Conservation (phyloP, 37 sponge, comb jelly and placozoan species). For the Spongilla lacustris region DNA sequence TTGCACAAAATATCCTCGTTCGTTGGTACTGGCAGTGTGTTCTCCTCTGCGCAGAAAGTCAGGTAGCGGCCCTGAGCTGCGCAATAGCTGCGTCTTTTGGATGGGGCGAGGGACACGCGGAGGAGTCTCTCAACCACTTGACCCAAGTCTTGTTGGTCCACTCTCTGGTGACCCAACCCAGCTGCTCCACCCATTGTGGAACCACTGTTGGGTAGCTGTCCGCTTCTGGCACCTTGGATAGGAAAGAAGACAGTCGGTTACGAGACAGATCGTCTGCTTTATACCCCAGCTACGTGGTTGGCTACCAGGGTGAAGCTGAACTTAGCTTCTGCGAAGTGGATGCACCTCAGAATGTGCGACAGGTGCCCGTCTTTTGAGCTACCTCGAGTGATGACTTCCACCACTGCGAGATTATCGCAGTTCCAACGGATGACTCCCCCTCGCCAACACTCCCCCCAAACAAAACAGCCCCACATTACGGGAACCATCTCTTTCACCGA, state of each 20-base stretch:
- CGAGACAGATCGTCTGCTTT: constrained; percentile 61
- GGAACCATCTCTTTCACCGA: constrained; percentile 54
- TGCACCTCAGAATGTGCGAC: constrained; percentile 48
- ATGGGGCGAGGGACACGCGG: constrained; percentile 13
- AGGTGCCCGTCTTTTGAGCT: constrained; percentile 10
- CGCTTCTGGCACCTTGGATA: constrained; percentile 34
- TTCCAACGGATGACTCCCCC: constrained; percentile 19
- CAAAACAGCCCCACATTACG: constrained; percentile 13
- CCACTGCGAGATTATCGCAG: constrained; percentile 65
- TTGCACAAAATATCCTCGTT: constrained; percentile 16
- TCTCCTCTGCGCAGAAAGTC: constrained; percentile 13
- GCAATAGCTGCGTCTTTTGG: constrained; percentile 21
- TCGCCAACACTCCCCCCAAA: constrained; percentile 47
- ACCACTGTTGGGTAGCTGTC: constrained; percentile 2
- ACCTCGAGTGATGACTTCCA: constrained; percentile 6
- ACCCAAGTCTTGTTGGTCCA: constrained; percentile 38
- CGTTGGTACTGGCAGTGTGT: constrained; percentile 11
- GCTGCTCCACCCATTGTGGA: constrained; percentile 14
- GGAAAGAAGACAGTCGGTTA: constrained; percentile 34
- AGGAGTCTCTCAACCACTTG: constrained; percentile 14
- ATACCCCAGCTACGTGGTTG: not conserved
- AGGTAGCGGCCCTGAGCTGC: constrained; percentile 17
- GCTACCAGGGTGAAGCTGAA: not conserved
- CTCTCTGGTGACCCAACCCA: not conserved
- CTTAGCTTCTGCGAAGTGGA: constrained; percentile 17